A percentile compares a stretch with the other conserved stretches of the same genome.
These are phyloP conservation scores for Tridacna gigas DNA, from an alignment of 2,888 invertebrate species.

Conservation along the genomic window DNA sequence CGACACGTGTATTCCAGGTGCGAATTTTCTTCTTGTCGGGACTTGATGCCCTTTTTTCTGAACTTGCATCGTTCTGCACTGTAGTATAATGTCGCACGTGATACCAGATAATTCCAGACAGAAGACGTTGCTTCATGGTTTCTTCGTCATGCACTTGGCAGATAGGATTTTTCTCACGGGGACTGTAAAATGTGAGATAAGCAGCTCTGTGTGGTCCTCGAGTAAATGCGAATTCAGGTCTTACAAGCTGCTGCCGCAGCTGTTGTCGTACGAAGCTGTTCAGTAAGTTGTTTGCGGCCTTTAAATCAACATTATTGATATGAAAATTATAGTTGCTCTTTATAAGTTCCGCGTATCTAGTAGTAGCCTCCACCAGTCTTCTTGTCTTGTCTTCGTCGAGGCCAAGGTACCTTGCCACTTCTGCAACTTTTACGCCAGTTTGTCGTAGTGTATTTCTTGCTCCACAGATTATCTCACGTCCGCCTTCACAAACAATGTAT, in stretches of 20 bases:
- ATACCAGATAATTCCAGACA: slow-evolving; percentile 12
- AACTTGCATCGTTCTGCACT: neutral
- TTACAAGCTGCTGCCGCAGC: neutral
- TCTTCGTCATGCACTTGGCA: neutral
- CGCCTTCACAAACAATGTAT: neutral
- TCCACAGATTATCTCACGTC: neutral
- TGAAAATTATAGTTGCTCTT: neutral
- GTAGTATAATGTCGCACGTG: neutral
- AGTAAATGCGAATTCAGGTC: neutral
- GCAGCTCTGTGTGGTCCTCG: neutral
- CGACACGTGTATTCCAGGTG: slow-evolving; percentile 8
- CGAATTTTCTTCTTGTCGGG: neutral
- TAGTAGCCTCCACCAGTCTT: neutral
- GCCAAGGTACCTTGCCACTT: slow-evolving; percentile 4
- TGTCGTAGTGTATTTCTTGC: neutral
- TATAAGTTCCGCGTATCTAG: neutral
- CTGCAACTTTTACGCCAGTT: neutral
- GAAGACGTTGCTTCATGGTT: neutral
- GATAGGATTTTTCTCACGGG: neutral
- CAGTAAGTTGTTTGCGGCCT: neutral
- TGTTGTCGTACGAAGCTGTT: neutral
- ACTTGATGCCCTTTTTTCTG: neutral
- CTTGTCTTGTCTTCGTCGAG: neutral
- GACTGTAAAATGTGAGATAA: neutral
- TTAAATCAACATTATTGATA: neutral